Base-by-base conservation (phyloP, 2,888 invertebrate species). In the Tiliacea aurago region DNA sequence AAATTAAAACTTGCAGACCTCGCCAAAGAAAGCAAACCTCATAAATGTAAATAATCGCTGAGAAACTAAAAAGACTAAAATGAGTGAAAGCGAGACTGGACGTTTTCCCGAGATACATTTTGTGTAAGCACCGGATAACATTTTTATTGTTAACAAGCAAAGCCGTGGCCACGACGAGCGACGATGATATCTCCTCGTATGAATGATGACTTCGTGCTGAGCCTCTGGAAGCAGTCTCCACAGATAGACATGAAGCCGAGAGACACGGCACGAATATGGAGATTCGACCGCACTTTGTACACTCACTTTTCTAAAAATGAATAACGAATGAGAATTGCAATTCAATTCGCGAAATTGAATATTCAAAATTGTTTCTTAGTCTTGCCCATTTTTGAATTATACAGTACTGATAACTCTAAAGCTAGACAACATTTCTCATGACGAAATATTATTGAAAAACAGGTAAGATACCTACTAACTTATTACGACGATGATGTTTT, bases 111-210 rank as follows among this genome's bases (percentile, higher is more conserved):
- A 92, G 94, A 93, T 93, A 93, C 93, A 94, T 94, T 95, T 94
- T 93, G 93, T 95, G 91, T 93, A 92, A 93, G 91, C 93, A 91
- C 91, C 91, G 94, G 94, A 95, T 95, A 95, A 94, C 91, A 94
- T 95, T 96, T 96, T 96, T 96, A 96, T 96, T 96, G 96, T 96
- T 96, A 96, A 96, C 96, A 95, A 95, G 96, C 93, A 90, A 88
- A 92, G 92, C 93, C 94, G 91, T 92, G 93, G 93, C 93, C 93
- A 94, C 93, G 93, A 92, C 91, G 93, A 93, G 94, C 93, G 90
- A 94, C 94, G 96, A 96, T 96, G 95, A 95, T 96, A 96, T 96
- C 96, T 94, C 86, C 91, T 92, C 92, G 93, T 95, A 96, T 96
- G 96, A 96, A 96, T 95, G 96, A 96, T 96, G 95, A 95, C 95